A percentile compares a stretch with the other conserved stretches of the same genome.
These are phyloP conservation scores for Neodiprion pinetum DNA, from an alignment of 1,140 invertebrate genomes.

Conservation along the genomic window DNA sequence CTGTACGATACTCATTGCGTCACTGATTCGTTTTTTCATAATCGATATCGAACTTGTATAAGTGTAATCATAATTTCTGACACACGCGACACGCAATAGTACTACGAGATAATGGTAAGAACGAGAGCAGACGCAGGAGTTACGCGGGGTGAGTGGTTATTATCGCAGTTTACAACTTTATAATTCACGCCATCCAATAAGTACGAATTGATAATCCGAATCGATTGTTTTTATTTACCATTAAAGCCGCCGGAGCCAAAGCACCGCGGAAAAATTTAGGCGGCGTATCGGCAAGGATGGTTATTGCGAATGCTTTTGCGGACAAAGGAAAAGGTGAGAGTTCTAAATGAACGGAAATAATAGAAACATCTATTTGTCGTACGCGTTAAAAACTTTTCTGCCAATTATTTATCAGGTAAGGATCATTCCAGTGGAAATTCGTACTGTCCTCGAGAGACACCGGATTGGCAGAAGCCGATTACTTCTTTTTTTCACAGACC, in stretches of 20 bases:
- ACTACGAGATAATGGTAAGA: not conserved
- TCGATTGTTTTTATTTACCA: not conserved
- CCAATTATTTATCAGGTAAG: constrained; percentile 19
- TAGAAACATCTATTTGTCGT: not conserved
- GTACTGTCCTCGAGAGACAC: constrained; percentile 60
- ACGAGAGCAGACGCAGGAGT: not conserved
- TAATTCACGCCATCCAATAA: not conserved
- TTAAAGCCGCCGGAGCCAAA: not conserved
- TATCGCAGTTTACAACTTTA: not conserved
- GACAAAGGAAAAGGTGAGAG: not conserved
- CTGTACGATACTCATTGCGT: too few species aligned
- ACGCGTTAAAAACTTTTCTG: not conserved
- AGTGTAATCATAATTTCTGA: too few species aligned
- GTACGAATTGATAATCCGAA: not conserved
- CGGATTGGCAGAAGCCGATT: constrained; percentile 63
- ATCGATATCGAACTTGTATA: too few species aligned
- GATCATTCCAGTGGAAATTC: constrained; percentile 57
- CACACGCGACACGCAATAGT: too few species aligned
- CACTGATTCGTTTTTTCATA: too few species aligned
- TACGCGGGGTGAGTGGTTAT: not conserved
- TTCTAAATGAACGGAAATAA: not conserved
- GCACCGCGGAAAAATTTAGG: not conserved
- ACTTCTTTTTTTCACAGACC: constrained; percentile 55
- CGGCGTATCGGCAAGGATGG: not conserved
- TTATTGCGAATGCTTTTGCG: not conserved